A percentile compares a stretch with the other conserved stretches of the same genome.
phyloP scores from a whole-genome alignment of 2,797 vertebrate genomes.

The Enteromius argenteus region DNA sequence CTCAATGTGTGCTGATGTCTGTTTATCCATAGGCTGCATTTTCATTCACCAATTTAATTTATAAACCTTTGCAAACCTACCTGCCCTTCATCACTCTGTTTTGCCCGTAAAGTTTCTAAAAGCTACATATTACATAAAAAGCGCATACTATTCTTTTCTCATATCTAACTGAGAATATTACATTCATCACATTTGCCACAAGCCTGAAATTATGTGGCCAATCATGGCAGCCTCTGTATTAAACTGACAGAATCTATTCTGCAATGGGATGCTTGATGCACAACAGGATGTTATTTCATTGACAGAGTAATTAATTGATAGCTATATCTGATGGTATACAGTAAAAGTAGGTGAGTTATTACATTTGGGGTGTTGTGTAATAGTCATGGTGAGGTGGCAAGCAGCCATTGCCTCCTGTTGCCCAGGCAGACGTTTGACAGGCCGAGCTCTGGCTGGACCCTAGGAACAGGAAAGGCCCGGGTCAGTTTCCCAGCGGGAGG shows the following conservation, averaged over 20 bases:
- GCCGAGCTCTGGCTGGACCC: constrained; percentile 51
- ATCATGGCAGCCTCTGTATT: not conserved
- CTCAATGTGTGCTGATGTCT: constrained; percentile 65
- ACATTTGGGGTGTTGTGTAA: constrained; percentile 10
- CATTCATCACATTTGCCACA: constrained; percentile 12
- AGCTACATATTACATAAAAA: not conserved
- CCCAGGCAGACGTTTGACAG: constrained; percentile 58
- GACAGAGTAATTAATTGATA: not conserved
- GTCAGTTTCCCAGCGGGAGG: constrained; percentile 65
- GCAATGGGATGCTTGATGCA: not conserved
- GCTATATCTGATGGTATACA: not conserved
- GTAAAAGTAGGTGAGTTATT: not conserved
- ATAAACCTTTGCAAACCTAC: constrained; percentile 48
- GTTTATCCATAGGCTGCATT: constrained; percentile 69
- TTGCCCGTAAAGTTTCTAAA: not conserved
- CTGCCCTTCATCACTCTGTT: constrained; percentile 46
- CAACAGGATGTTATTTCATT: not conserved
- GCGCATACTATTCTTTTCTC: not conserved
- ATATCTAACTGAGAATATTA: constrained; percentile 26
- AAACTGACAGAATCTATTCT: constrained; percentile 1
- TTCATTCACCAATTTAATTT: constrained; percentile 64
- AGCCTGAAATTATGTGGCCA: not conserved
- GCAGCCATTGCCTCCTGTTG: constrained; percentile 59
- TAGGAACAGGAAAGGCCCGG: constrained; percentile 46
- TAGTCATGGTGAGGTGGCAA: constrained; percentile 13